Evolutionary conservation across 2,888 invertebrate genomes (phyloP).

Genomic region (Acronicta alni): DNA sequence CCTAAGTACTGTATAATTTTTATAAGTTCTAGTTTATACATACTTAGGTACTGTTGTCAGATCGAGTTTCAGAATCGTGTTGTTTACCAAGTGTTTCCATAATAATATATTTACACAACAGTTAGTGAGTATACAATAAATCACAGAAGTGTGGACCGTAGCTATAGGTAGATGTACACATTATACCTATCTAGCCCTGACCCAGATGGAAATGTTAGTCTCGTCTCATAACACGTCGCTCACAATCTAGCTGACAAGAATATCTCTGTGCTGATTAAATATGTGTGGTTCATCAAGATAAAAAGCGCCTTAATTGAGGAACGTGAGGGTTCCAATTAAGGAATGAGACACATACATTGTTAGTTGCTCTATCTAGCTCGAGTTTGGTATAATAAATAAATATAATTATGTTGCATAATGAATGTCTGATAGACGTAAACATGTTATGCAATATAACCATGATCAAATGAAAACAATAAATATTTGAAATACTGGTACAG

Average conservation of each 20-base stretch:
- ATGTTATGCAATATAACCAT: constrained; percentile 21
- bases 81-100: constrained; percentile 16
- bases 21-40: not conserved
- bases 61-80: constrained; percentile 17
- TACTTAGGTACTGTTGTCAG: not conserved
- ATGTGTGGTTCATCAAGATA: constrained; percentile 40
- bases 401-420: constrained; percentile 15
- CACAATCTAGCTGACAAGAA: constrained; percentile 21
- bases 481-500: not conserved
- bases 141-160: constrained; percentile 15
- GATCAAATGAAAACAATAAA: constrained; percentile 4
- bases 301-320: constrained; percentile 21
- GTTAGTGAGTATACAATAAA: constrained; percentile 29
- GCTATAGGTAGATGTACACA: constrained; percentile 12
- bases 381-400: constrained; percentile 5
- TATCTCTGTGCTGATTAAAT: constrained; percentile 51
- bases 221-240: constrained; percentile 22
- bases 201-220: constrained; percentile 60
- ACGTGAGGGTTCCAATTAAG: constrained; percentile 16
- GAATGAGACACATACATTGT: constrained; percentile 4
- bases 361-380: not conserved
- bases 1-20: not conserved
- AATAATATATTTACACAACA: constrained; percentile 12
- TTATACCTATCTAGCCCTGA: constrained; percentile 66
- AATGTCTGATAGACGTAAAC: constrained; percentile 16